phyloP scores from a whole-genome alignment of 2,797 vertebrate species.

The Otolemur crassicaudatus region DNA sequence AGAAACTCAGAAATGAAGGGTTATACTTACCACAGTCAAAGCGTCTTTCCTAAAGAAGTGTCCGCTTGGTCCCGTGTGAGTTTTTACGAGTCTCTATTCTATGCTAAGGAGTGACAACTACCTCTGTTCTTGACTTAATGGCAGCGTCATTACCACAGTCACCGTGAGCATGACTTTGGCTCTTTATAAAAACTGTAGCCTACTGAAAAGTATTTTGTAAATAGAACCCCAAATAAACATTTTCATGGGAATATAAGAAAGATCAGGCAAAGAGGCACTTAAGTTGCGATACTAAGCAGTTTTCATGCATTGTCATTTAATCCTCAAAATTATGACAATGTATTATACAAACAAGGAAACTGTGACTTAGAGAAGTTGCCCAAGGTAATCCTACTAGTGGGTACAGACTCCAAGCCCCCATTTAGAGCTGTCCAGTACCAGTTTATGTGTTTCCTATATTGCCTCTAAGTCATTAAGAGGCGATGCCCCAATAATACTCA shows the following conservation, averaged over 20 bases:
- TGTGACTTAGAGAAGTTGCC: conserved; percentile 36
- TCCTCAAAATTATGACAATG: background rate
- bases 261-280: background rate
- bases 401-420: conserved; percentile 36
- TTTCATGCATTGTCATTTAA: conserved; percentile 7
- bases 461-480: background rate
- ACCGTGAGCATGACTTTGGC: background rate
- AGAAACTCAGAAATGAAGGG: background rate
- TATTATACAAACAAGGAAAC: conserved; percentile 56
- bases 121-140: background rate
- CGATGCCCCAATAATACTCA: background rate
- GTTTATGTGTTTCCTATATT: background rate
- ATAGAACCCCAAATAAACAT: background rate
- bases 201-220: background rate
- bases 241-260: background rate
- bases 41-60: background rate
- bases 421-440: background rate
- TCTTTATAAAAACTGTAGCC: background rate
- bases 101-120: background rate
- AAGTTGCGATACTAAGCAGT: background rate
- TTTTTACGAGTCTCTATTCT: background rate
- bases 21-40: background rate
- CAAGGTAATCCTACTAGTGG: background rate
- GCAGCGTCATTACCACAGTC: background rate
- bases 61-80: background rate